Evolutionary conservation across 1,140 invertebrate species (phyloP).

Genomic region (Olivierus martensii): DNA sequence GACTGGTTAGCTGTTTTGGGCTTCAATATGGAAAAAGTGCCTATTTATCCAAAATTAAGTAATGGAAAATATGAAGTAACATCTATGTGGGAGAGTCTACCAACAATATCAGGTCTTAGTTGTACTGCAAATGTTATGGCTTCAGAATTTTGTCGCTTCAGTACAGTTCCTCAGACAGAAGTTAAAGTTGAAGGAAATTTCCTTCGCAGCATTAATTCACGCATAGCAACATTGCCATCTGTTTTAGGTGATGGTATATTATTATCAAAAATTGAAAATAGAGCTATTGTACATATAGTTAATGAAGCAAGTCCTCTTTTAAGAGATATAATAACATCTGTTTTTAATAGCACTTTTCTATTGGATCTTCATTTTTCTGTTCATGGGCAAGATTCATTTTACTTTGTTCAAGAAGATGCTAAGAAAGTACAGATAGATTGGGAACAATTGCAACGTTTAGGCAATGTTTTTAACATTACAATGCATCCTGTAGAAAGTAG

Average conservation of each 20-base stretch:
- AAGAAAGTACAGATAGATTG: constrained; percentile 77
- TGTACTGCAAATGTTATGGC: constrained; percentile 14
- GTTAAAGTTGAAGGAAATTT: constrained; percentile 16
- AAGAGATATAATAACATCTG: constrained; percentile 80
- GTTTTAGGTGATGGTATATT: constrained; percentile 83
- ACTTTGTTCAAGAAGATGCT: constrained; percentile 83
- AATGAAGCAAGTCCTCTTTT: constrained; percentile 68
- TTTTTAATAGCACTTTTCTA: constrained; percentile 80
- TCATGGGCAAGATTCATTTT: constrained; percentile 84
- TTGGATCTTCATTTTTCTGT: constrained; percentile 77
- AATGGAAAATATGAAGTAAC: constrained; percentile 5
- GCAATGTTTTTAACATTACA: constrained; percentile 70
- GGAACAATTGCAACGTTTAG: constrained; percentile 58
- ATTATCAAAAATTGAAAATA: constrained; percentile 49
- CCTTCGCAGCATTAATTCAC: constrained; percentile 39
- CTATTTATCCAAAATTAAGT: constrained; percentile 9
- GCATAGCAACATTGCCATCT: constrained; percentile 39
- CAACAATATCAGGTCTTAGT: constrained; percentile 17
- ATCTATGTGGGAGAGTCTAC: constrained; percentile 8
- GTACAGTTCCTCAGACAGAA: constrained; percentile 19
- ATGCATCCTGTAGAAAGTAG: constrained; percentile 39
- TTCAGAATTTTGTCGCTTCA: constrained; percentile 15
- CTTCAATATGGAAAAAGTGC: constrained; percentile 15
- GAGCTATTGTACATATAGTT: constrained; percentile 25
- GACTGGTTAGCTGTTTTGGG: constrained; percentile 19